Evolutionary conservation across 2,113 vertebrate species (phyloP).

Genomic region (Phocoena sinus): DNA sequence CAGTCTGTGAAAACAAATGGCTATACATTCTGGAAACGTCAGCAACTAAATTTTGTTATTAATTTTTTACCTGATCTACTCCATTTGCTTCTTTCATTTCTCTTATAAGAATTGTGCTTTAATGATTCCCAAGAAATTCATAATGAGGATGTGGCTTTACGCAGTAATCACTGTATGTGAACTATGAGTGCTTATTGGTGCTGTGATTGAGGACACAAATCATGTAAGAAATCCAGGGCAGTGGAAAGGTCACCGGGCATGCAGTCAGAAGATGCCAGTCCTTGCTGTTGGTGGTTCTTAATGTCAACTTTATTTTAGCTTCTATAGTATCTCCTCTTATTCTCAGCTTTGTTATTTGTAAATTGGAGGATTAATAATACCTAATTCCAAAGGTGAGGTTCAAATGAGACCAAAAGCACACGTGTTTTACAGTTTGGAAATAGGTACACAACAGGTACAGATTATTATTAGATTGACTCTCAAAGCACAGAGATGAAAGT

Average conservation of each 20-base stretch:
- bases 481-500: background rate
- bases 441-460: background rate
- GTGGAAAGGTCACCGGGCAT: background rate
- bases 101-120: background rate
- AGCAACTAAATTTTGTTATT: background rate
- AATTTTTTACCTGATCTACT: background rate
- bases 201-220: background rate
- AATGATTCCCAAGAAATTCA: background rate
- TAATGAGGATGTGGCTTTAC: background rate
- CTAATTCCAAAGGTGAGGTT: background rate
- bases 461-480: background rate
- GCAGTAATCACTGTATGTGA: background rate
- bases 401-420: background rate
- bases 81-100: background rate
- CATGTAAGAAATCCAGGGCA: background rate
- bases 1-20: background rate
- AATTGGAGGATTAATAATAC: background rate
- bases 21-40: background rate
- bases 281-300: background rate
- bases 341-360: background rate
- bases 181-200: background rate
- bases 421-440: background rate
- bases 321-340: background rate
- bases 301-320: background rate
- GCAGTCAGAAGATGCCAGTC: background rate